Conservation (phyloP, 2,888 invertebrate genomes). For the Brachypterus glaber region DNA sequence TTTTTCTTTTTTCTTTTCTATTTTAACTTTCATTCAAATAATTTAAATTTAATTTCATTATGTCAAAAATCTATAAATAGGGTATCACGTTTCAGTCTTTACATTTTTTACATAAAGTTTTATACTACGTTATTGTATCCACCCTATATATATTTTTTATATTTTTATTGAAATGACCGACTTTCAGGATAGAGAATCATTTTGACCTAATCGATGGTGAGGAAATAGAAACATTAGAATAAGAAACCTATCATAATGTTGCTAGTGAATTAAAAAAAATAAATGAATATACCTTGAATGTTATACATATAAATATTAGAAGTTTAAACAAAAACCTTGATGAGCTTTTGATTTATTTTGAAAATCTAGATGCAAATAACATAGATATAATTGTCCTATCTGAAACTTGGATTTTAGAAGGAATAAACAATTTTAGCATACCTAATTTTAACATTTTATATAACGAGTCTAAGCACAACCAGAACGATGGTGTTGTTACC, state of each 20-base stretch:
- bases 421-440: not conserved
- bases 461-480: not conserved
- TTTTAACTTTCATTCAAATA: not conserved
- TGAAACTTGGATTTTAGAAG: not conserved
- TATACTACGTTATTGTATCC: not conserved
- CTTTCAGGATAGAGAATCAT: not conserved
- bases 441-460: not conserved
- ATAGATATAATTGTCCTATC: not conserved
- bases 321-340: no score
- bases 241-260: not conserved
- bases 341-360: not conserved
- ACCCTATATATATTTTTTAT: not conserved
- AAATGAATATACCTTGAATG: not conserved
- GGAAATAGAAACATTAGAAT: not conserved
- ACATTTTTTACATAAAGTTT: not conserved
- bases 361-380: not conserved
- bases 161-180: not conserved
- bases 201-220: no score
- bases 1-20: not conserved
- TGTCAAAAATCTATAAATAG: not conserved
- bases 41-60: not conserved
- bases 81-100: not conserved
- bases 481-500: not conserved
- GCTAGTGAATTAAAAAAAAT: not conserved
- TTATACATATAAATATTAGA: not conserved